Conservation (phyloP, 2,888 invertebrate species). For the Ptilodon capucinus region DNA sequence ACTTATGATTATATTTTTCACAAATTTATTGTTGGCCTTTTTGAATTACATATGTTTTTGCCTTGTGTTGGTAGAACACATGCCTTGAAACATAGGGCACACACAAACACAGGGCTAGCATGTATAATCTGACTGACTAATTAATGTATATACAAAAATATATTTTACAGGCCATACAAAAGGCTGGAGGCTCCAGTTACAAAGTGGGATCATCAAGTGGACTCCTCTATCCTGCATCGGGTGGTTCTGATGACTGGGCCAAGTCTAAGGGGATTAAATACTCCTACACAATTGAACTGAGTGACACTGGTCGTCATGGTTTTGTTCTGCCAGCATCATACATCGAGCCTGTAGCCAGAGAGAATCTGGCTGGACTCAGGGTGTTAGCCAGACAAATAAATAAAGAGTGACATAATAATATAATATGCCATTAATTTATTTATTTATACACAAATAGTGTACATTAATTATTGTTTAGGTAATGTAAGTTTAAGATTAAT, state of each 20-base stretch:
- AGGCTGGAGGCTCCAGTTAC: slow-evolving; percentile 84
- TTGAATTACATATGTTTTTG: too few relatives aligned
- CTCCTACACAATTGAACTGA: slow-evolving; percentile 93
- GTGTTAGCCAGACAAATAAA: slow-evolving; percentile 73
- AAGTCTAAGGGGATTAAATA: slow-evolving; percentile 93
- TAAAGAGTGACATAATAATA: slow-evolving; percentile 23
- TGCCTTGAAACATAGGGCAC: too few relatives aligned
- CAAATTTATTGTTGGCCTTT: too few relatives aligned
- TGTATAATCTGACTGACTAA: too few relatives aligned
- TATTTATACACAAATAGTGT: slow-evolving; percentile 10
- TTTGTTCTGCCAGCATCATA: slow-evolving; percentile 92
- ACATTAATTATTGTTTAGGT: neutral
- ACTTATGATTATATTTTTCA: too few relatives aligned
- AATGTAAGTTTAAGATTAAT: neutral
- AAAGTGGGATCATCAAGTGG: slow-evolving; percentile 90
- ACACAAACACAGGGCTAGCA: too few relatives aligned
- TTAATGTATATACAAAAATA: neutral
- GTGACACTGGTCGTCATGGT: slow-evolving; percentile 92
- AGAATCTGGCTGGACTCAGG: slow-evolving; percentile 88
- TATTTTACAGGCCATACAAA: slow-evolving; percentile 79
- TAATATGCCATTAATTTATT: slow-evolving; percentile 17
- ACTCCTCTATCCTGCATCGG: slow-evolving; percentile 90
- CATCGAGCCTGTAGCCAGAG: slow-evolving; percentile 89
- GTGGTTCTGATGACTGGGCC: slow-evolving; percentile 96
- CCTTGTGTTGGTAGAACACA: too few relatives aligned